phyloP scores from a whole-genome alignment of 2,113 vertebrate species.

The Ia io region DNA sequence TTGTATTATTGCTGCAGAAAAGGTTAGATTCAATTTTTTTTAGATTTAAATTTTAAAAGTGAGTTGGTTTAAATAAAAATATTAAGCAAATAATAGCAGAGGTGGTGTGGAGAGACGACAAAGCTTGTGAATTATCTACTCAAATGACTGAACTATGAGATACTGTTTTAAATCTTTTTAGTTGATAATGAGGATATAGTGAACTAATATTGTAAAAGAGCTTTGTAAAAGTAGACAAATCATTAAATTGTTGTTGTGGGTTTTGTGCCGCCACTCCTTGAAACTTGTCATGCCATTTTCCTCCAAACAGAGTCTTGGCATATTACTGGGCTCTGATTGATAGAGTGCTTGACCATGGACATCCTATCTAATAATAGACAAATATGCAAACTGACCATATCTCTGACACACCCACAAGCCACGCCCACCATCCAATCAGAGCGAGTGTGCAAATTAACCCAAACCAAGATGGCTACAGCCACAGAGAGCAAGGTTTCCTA shows the following conservation, averaged over 20 bases:
- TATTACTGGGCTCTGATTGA: not conserved
- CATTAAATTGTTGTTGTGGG: not conserved
- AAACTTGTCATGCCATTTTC: not conserved
- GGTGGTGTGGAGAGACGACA: not conserved
- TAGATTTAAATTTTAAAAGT: not conserved
- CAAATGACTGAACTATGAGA: not conserved
- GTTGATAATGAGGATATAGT: not conserved
- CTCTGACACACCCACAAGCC: no score
- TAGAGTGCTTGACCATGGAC: not conserved
- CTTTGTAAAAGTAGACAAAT: not conserved
- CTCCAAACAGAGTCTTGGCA: not conserved
- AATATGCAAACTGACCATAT: no score
- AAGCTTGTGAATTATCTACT: not conserved
- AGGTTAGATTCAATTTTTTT: not conserved
- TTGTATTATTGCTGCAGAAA: not conserved
- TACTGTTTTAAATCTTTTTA: not conserved
- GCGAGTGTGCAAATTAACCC: no score
- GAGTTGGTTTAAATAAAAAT: not conserved
- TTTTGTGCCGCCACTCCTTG: not conserved
- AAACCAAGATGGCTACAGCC: no score
- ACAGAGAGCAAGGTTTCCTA: no score
- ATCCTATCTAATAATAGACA: no score
- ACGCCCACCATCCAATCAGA: no score
- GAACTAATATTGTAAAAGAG: not conserved
- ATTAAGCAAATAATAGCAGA: not conserved